Evolutionary conservation across 2,797 vertebrate genomes (phyloP).

Genomic region (Catharus ustulatus): DNA sequence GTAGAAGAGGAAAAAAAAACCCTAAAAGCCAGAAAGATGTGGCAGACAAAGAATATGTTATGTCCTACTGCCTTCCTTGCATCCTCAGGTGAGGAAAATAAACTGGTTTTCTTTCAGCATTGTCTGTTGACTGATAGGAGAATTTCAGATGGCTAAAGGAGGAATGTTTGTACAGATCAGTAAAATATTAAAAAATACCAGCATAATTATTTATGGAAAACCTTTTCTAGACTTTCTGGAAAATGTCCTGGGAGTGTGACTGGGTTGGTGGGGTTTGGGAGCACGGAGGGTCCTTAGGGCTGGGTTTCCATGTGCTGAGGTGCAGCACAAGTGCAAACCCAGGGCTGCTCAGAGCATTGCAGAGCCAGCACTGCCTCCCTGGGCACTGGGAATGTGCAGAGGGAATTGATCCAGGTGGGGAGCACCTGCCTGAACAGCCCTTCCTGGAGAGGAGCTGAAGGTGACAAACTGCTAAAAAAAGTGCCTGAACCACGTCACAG

Average conservation of each 20-base stretch:
- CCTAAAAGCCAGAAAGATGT: neutral
- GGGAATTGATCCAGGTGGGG: neutral
- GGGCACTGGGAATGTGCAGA: too few species aligned
- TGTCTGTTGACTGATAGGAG: neutral
- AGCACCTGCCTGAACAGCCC: neutral
- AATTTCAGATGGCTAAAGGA: neutral
- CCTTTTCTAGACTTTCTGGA: neutral
- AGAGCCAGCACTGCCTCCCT: neutral
- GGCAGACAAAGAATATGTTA: neutral
- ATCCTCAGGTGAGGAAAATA: neutral
- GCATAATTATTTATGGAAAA: neutral
- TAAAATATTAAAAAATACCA: neutral
- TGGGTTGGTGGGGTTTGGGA: neutral
- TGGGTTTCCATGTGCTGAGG: neutral
- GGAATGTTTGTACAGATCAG: neutral
- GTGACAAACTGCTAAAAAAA: neutral
- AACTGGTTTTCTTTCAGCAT: neutral
- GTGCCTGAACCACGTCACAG: fast-evolving
- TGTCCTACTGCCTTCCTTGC: neutral
- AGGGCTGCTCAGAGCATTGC: neutral
- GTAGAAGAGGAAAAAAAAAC: neutral
- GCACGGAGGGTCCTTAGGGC: neutral
- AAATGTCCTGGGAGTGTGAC: neutral
- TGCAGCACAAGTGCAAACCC: neutral
- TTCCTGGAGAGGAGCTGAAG: neutral